Evolutionary conservation across 1,140 invertebrate genomes (phyloP).

Genomic region (Bombus cullumanus): DNA sequence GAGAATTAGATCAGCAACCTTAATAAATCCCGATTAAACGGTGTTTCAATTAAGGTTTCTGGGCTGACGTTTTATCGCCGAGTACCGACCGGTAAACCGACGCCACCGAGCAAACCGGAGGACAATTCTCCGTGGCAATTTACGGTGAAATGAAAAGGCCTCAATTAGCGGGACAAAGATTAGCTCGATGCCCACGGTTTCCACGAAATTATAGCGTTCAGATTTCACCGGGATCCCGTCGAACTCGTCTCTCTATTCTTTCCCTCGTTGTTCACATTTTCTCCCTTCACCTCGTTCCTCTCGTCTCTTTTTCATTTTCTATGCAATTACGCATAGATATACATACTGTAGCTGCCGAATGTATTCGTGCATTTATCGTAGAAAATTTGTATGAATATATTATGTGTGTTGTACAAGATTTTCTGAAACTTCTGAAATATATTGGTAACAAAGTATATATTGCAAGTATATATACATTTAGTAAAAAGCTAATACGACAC

Average conservation of each 20-base stretch:
- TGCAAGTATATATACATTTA: no score
- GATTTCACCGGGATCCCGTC: constrained; percentile 41
- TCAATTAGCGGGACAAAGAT: constrained; percentile 63
- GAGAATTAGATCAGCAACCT: constrained; percentile 34
- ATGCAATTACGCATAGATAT: neutral
- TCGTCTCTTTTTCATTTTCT: neutral
- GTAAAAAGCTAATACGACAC: no score
- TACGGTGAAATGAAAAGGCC: constrained; percentile 38
- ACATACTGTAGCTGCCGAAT: neutral
- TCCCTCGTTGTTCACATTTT: neutral
- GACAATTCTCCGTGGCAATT: constrained; percentile 31
- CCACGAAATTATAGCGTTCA: constrained; percentile 56
- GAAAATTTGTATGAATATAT: neutral
- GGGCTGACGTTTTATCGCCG: neutral
- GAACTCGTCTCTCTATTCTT: constrained; percentile 1
- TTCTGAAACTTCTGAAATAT: no score
- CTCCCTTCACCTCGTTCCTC: neutral
- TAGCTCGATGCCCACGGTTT: constrained; percentile 26
- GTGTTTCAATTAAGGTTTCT: constrained; percentile 35
- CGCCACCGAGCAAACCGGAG: neutral
- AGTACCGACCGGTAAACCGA: constrained; percentile 17
- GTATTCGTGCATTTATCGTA: neutral
- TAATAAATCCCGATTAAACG: constrained; percentile 54
- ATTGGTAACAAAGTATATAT: no score
- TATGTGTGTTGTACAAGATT: no score